Conservation (phyloP, 2,797 vertebrate genomes). For the Pseudochromis fuscus region DNA sequence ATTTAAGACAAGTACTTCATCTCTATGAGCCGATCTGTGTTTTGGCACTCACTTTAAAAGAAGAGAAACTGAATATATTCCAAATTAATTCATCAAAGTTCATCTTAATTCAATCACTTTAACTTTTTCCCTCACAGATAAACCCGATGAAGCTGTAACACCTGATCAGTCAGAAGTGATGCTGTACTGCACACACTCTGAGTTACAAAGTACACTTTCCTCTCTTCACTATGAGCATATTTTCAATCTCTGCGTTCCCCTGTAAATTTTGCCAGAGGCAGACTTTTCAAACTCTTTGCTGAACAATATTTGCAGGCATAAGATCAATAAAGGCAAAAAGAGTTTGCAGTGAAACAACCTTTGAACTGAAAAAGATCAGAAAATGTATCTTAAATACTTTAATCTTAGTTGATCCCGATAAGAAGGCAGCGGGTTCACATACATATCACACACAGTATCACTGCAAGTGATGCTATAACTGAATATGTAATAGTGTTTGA, state of each 20-base stretch:
- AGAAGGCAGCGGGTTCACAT: no score
- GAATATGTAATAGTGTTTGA: background rate
- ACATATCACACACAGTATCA: no score
- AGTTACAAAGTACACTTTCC: background rate
- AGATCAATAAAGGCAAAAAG: background rate
- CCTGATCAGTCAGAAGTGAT: constrained; percentile 8
- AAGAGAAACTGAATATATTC: background rate
- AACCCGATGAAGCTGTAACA: constrained; percentile 6
- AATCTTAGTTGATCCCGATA: no score
- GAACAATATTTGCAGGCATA: constrained; percentile 6
- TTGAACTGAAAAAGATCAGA: background rate
- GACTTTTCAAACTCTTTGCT: constrained; percentile 11
- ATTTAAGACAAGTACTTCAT: no score
- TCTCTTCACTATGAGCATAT: constrained; percentile 4
- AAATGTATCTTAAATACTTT: constrained; percentile 5
- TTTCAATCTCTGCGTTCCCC: background rate
- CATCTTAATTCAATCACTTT: background rate
- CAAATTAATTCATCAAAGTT: background rate
- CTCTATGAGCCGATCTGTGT: no score
- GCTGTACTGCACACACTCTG: background rate
- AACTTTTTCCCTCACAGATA: background rate
- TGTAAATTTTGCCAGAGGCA: background rate
- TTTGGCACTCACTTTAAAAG: background rate
- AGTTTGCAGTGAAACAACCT: constrained; percentile 10
- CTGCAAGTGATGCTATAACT: background rate